Evolutionary conservation across 1,140 invertebrate species (phyloP).

Genomic region (Sipha flava): DNA sequence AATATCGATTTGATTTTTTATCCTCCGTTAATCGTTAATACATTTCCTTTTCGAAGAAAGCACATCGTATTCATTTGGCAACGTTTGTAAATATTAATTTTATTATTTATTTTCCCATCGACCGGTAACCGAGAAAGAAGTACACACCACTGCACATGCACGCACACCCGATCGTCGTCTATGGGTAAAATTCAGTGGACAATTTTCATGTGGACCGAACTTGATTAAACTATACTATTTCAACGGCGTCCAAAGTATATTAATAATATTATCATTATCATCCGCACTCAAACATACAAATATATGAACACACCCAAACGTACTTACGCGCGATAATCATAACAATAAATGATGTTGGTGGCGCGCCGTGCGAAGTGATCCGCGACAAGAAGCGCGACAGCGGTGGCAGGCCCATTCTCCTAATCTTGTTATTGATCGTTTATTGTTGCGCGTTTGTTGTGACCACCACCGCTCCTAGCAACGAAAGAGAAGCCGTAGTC

Average conservation of each 20-base stretch:
- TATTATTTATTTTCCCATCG: too few relatives aligned
- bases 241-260: too few relatives aligned
- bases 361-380: not conserved
- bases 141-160: not conserved
- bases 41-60: not conserved
- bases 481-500: conserved; percentile 27
- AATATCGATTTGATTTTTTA: not conserved
- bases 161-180: not conserved
- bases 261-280: too few relatives aligned
- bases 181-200: not conserved
- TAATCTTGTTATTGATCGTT: conserved; percentile 33
- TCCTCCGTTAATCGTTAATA: not conserved
- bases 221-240: too few relatives aligned
- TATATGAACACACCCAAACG: too few relatives aligned
- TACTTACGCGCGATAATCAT: not conserved
- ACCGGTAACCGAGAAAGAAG: not conserved
- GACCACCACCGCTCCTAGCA: conserved; percentile 28
- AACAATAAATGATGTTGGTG: not conserved
- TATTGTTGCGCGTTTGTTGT: conserved; percentile 32
- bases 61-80: not conserved
- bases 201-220: not conserved
- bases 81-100: too few relatives aligned
- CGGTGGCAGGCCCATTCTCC: not conserved
- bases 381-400: not conserved
- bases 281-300: too few relatives aligned